A percentile compares a stretch with the other conserved stretches of the same genome.
These are phyloP conservation scores for Ooceraea biroi DNA, from an alignment of 1,140 invertebrate genomes.

Conservation along the genomic window DNA sequence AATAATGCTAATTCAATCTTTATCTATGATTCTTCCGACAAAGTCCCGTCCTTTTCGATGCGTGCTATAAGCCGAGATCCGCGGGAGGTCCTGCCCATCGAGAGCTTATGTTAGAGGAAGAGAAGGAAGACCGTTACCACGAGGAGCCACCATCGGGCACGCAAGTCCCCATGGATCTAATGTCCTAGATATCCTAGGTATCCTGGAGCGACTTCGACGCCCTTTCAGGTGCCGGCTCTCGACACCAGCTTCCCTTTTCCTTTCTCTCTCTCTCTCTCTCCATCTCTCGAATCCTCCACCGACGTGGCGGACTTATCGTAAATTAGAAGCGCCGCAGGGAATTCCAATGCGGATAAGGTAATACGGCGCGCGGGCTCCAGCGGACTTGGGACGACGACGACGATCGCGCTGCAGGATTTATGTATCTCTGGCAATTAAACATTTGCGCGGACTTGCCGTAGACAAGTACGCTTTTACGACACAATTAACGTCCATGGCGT, in stretches of 20 bases:
- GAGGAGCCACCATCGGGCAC: constrained; percentile 29
- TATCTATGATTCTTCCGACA: constrained; percentile 47
- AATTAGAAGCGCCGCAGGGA: constrained; percentile 78
- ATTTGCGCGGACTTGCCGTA: constrained; percentile 48
- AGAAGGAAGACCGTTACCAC: not conserved
- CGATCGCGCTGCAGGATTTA: constrained; percentile 68
- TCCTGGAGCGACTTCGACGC: constrained; percentile 62
- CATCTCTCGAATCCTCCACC: constrained; percentile 19
- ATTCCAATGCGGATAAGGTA: constrained; percentile 74
- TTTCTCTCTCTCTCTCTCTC: constrained; percentile 22
- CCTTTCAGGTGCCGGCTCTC: constrained; percentile 69
- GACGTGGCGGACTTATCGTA: constrained; percentile 74
- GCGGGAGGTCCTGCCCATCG: constrained; percentile 36
- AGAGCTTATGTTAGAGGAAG: constrained; percentile 9
- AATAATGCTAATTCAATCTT: constrained; percentile 58
- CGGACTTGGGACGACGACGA: constrained; percentile 43
- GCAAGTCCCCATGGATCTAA: constrained; percentile 11
- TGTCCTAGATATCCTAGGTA: constrained; percentile 22
- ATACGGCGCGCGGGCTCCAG: constrained; percentile 30
- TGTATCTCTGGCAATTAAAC: constrained; percentile 71
- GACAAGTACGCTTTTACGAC: constrained; percentile 43
- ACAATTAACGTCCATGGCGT: constrained; percentile 57
- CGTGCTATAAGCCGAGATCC: constrained; percentile 23
- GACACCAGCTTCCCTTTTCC: constrained; percentile 58
- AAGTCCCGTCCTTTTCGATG: not conserved